phyloP scores from a whole-genome alignment of 2,797 vertebrate genomes.

The Rhinatrema bivittatum region DNA sequence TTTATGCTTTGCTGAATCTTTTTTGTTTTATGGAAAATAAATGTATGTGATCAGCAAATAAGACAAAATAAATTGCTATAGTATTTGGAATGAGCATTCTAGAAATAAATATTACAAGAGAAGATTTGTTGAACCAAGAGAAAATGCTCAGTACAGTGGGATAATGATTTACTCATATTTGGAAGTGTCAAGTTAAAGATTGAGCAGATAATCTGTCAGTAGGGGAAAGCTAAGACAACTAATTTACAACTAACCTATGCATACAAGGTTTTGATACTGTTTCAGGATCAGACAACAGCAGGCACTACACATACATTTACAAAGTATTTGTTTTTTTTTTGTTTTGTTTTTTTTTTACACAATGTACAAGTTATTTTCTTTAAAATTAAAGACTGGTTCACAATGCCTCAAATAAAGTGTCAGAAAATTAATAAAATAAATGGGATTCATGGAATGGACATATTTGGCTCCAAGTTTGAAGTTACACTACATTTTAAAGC shows the following conservation, averaged over 20 bases:
- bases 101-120: no score
- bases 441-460: conserved; percentile 35
- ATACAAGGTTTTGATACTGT: conserved; percentile 10
- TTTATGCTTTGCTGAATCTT: no score
- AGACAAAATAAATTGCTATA: no score
- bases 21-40: no score
- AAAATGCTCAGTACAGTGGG: no score
- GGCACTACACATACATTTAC: not conserved
- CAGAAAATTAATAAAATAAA: conserved; percentile 8
- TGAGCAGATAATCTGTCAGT: no score
- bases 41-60: no score
- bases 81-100: no score
- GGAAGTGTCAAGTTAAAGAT: no score
- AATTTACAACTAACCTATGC: conserved; percentile 28
- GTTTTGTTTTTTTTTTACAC: no score
- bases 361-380: not conserved
- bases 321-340: conserved; percentile 18
- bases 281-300: conserved; percentile 30
- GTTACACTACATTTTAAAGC: conserved; percentile 19
- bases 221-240: not conserved
- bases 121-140: no score
- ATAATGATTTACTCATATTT: no score
- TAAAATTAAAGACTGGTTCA: conserved; percentile 5
- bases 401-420: not conserved
- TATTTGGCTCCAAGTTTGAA: conserved; percentile 29